A percentile compares a stretch with the other conserved stretches of the same genome.
Conservation (phyloP, 2,113 vertebrate genomes). For the Phodopus roborovskii region DNA sequence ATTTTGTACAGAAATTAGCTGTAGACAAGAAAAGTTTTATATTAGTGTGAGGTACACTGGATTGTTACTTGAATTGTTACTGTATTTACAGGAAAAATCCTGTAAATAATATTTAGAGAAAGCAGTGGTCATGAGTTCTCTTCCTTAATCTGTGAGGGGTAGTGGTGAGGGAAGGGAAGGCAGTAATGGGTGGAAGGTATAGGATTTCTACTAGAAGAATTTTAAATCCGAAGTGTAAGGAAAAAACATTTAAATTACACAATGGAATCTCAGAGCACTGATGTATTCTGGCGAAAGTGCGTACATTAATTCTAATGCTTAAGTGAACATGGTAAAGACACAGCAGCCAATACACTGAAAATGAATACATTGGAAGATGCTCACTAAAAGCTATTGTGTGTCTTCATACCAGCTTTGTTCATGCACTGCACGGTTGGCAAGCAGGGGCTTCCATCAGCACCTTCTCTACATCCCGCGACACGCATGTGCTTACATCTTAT, state of each 20-base stretch:
- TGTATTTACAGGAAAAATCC: no score
- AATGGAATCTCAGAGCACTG: not conserved
- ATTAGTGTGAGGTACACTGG: not conserved
- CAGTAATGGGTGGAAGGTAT: not conserved
- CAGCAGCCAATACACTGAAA: not conserved
- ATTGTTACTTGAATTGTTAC: slow-evolving; percentile 51
- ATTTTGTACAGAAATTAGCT: slow-evolving; percentile 42
- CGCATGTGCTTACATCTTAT: not conserved
- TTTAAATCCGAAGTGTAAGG: not conserved
- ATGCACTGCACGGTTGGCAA: not conserved
- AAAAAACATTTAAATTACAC: not conserved
- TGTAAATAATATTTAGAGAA: slow-evolving; percentile 10
- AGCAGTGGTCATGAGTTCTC: not conserved
- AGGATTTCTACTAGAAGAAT: slow-evolving; percentile 26
- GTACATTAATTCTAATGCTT: not conserved
- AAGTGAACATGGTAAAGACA: not conserved
- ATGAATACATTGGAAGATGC: not conserved
- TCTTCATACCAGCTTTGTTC: not conserved
- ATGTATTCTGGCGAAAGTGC: not conserved
- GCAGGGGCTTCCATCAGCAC: not conserved
- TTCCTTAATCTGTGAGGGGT: not conserved
- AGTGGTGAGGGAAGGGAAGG: not conserved
- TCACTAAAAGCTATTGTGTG: not conserved
- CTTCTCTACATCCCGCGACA: not conserved
- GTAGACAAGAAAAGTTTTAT: not conserved